Evolutionary conservation across 2,888 invertebrate genomes (phyloP), one percentile per base, ranked within the genome.

Genomic region (Carcina quercana): DNA sequence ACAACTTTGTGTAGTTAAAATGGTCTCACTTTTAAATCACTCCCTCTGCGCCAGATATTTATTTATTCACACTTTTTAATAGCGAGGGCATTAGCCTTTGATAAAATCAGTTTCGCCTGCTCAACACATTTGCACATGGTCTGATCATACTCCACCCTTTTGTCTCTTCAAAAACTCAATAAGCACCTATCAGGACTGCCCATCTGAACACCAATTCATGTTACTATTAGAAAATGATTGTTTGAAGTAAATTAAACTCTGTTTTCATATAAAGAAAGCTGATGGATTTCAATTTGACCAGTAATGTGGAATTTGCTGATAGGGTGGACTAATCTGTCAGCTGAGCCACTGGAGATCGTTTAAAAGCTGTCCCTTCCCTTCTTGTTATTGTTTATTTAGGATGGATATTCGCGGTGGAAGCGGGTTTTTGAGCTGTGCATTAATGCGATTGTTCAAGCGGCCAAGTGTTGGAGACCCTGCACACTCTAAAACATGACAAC

Each of bases 321-420:
- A 56, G 68, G 71, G 70, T 54, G 53, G 57, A 70, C 74, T 83
- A 82, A 83, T 83, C 82, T 79, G 75, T 73, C 75, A 80, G 80
- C 78, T 78, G 78, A 80, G 74, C 69, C 69, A 58, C 61, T 66
- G 62, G 68, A 79, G 75, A 78, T 75, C 78, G 75, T 75, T 78
- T 78, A 74, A 80, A 80, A 80, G 80, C 78, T 60, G 58, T 62
- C 62, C 71, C 72, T n/a, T 10, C 75, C 73, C 64, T 61, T 42
- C 60, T 54, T 74, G 72, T 78, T 79, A 80, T 82, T 83, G 82
- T 83, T 82, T 83, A 75, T 82, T 82, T 83, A 82, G 82, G 82
- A 78, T 68, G 69, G 66, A 68, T 63, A 73, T 73, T 74, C 67
- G 73, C 61, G 67, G 76, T 67, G 59, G 66, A 74, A 74, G 67